Conservation (phyloP, 1,140 invertebrate genomes). For the Zaprionus vittiger region DNA sequence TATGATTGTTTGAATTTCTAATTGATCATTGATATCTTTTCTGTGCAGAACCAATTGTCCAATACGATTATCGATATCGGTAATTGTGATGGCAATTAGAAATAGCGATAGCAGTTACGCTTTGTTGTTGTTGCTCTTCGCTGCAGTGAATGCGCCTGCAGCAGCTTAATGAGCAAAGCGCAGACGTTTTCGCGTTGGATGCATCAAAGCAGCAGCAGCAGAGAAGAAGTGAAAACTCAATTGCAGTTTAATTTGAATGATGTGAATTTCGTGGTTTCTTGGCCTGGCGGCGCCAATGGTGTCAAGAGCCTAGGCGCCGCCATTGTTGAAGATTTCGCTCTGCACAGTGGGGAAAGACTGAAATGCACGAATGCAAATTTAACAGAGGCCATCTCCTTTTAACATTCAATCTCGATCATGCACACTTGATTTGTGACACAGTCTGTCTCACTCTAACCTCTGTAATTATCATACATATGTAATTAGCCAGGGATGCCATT, state of each 20-base stretch:
- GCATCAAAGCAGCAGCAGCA: conserved; percentile 47
- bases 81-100: conserved; percentile 13
- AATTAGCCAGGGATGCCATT: conserved; percentile 28
- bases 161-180: neutral
- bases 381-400: neutral
- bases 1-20: conserved; percentile 35
- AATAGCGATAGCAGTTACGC: conserved; percentile 1
- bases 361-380: neutral
- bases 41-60: conserved; percentile 7
- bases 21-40: conserved; percentile 32
- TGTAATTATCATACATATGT: conserved; percentile 28
- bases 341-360: conserved; percentile 27
- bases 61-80: conserved; percentile 20
- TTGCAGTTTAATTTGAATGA: conserved; percentile 81
- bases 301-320: conserved; percentile 66
- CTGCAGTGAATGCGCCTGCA: neutral
- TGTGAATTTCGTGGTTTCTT: conserved; percentile 68
- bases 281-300: conserved; percentile 44
- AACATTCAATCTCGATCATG: too few species aligned
- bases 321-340: conserved; percentile 61
- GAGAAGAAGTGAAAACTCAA: conserved; percentile 79
- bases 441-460: neutral
- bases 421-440: neutral
- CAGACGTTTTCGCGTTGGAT: conserved; percentile 12
- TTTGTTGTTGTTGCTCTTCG: conserved; percentile 11